phyloP scores from a whole-genome alignment of 1,140 invertebrate genomes.

The Musca vetustissima region DNA sequence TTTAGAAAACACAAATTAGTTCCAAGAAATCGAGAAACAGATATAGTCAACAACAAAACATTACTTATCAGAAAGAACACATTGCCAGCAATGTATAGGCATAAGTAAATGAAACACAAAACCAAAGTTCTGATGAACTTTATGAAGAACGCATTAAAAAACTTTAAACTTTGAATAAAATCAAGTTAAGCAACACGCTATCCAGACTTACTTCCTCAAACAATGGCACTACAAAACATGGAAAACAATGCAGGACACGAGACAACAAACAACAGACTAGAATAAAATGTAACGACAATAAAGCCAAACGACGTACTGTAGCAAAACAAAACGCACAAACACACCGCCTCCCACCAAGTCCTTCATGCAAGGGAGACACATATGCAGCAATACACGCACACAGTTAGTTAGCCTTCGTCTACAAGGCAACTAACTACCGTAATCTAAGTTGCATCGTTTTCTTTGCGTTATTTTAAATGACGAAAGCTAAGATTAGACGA shows the following conservation, averaged over 20 bases:
- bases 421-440: neutral
- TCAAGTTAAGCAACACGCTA: conserved; percentile 12
- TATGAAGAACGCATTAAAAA: too few relatives aligned
- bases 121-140: too few relatives aligned
- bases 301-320: neutral
- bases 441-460: conserved; percentile 6
- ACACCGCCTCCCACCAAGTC: too few relatives aligned
- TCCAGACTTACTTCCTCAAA: neutral
- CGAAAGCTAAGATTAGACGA: too few relatives aligned
- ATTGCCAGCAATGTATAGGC: too few relatives aligned
- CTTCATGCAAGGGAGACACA: neutral
- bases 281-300: conserved; percentile 4
- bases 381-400: neutral
- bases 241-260: neutral
- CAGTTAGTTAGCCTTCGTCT: neutral
- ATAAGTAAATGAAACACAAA: too few relatives aligned
- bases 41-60: too few relatives aligned
- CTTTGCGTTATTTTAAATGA: neutral
- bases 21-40: too few relatives aligned
- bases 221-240: neutral
- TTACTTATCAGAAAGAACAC: too few relatives aligned
- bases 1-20: too few relatives aligned
- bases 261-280: neutral
- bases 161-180: neutral
- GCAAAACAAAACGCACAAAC: too few relatives aligned